These are phyloP conservation scores for Caenorhabditis remanei DNA, from an alignment of 1,140 invertebrate species.

Conservation along the genomic window DNA sequence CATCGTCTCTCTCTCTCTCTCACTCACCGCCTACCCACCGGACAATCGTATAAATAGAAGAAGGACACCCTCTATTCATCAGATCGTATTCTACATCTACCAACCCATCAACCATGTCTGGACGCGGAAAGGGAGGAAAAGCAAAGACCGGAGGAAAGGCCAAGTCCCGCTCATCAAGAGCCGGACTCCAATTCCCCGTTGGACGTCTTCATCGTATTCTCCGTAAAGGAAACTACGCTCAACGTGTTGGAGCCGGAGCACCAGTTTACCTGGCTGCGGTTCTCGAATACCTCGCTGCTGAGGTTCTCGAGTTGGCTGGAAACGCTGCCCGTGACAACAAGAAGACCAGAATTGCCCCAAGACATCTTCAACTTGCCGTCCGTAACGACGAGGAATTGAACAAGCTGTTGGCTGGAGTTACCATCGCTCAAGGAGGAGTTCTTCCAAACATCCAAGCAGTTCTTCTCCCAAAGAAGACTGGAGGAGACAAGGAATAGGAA, in stretches of 20 bases:
- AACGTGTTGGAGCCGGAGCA: slow-evolving; percentile 82
- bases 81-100: slow-evolving; percentile 38
- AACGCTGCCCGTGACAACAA: slow-evolving; percentile 81
- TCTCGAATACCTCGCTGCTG: slow-evolving; percentile 82
- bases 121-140: slow-evolving; percentile 71
- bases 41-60: background rate
- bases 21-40: background rate
- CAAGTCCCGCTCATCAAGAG: slow-evolving; percentile 76
- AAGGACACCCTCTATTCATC: background rate
- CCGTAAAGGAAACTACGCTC: slow-evolving; percentile 82
- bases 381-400: slow-evolving; percentile 89
- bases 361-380: slow-evolving; percentile 87
- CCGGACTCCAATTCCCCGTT: slow-evolving; percentile 79
- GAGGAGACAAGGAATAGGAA: slow-evolving; percentile 37
- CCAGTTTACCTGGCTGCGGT: slow-evolving; percentile 84
- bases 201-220: slow-evolving; percentile 79
- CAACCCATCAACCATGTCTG: slow-evolving; percentile 65
- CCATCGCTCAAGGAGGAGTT: slow-evolving; percentile 88
- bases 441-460: slow-evolving; percentile 86
- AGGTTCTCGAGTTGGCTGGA: slow-evolving; percentile 84
- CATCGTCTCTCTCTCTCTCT: background rate
- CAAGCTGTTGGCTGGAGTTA: slow-evolving; percentile 85
- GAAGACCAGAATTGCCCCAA: slow-evolving; percentile 84
- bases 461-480: slow-evolving; percentile 83
- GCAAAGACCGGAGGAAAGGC: slow-evolving; percentile 65